phyloP scores from a whole-genome alignment of 2,797 vertebrate species.

The Leptodactylus fallax region DNA sequence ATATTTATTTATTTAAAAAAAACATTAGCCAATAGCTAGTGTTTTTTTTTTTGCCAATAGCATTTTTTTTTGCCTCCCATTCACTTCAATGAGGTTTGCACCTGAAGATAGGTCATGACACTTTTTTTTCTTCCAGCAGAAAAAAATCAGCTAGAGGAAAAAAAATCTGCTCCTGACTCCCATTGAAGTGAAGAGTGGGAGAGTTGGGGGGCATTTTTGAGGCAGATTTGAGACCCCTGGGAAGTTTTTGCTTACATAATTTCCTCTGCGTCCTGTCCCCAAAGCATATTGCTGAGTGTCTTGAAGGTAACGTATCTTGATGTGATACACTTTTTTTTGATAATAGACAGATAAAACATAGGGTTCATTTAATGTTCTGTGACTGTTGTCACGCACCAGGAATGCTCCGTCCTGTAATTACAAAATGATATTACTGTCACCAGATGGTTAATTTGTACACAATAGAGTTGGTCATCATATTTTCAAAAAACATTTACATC shows the following conservation, averaged over 20 bases:
- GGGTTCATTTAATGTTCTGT: conserved; percentile 79
- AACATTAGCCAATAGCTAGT: no score
- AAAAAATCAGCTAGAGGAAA: no score
- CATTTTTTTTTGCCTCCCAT: no score
- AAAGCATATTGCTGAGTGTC: conserved; percentile 78
- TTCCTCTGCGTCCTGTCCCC: conserved; percentile 84
- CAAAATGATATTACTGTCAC: not conserved
- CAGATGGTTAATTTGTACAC: not conserved
- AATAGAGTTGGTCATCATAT: not conserved
- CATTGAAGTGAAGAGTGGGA: no score
- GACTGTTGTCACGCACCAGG: conserved; percentile 87
- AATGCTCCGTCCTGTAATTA: conserved; percentile 85
- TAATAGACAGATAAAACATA: conserved; percentile 86
- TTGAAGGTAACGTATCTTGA: conserved; percentile 87
- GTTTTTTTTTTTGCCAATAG: no score
- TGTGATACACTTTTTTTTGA: conserved; percentile 85
- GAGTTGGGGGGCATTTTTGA: no score
- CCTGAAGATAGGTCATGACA: no score
- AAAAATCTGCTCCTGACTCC: no score
- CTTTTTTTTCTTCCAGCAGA: no score
- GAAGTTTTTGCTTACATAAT: conserved; percentile 77
- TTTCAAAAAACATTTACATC: no score
- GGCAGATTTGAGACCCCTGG: not conserved
- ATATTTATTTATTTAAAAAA: no score
- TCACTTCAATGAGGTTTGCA: no score